phyloP scores from a whole-genome alignment of 2,888 invertebrate species.

The Drosophila planitibia region DNA sequence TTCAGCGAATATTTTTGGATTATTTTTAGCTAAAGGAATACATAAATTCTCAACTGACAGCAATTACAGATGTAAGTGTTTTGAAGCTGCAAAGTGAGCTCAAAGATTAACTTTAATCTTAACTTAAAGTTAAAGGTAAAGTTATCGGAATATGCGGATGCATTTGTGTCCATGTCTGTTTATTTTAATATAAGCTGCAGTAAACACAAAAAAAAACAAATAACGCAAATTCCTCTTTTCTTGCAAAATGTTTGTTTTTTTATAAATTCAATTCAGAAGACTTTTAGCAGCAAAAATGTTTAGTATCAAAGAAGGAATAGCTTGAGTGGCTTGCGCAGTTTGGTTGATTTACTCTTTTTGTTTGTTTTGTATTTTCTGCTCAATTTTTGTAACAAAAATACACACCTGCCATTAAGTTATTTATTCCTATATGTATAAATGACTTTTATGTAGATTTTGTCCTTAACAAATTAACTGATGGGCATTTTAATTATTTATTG shows the following conservation, averaged over 20 bases:
- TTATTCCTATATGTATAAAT: neutral
- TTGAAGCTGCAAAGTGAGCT: neutral
- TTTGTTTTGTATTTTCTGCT: neutral
- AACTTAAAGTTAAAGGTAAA: neutral
- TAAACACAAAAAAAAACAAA: neutral
- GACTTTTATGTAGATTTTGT: neutral
- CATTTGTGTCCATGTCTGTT: neutral
- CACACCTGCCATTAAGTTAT: neutral
- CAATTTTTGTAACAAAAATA: neutral
- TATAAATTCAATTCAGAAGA: neutral
- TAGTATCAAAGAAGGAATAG: neutral
- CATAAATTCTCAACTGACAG: slow-evolving; percentile 25
- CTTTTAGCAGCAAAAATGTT: neutral
- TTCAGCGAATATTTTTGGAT: slow-evolving; percentile 31
- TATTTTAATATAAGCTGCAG: neutral
- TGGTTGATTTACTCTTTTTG: neutral
- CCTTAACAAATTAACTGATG: neutral
- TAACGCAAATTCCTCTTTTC: neutral
- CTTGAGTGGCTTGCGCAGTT: neutral
- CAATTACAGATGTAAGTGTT: slow-evolving; percentile 24
- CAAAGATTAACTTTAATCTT: neutral
- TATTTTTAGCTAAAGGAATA: slow-evolving; percentile 18
- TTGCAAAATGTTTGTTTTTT: neutral
- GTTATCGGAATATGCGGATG: no score
- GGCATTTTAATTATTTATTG: neutral